Conservation (phyloP, 2,113 vertebrate genomes). For the Antechinus flavipes region DNA sequence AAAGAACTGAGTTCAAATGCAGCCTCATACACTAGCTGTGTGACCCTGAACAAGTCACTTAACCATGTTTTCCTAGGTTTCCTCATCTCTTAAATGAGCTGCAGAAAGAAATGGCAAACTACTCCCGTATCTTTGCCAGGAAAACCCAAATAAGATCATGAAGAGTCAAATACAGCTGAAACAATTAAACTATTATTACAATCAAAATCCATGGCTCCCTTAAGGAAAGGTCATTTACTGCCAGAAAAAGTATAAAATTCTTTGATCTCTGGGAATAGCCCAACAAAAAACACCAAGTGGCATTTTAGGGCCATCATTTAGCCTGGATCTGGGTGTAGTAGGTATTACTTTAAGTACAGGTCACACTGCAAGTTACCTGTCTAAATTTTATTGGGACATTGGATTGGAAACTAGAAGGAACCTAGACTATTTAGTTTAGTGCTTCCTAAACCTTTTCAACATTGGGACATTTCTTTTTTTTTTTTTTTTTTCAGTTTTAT, state of each 20-base stretch:
- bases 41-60: background rate
- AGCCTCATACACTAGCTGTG: background rate
- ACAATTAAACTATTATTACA: background rate
- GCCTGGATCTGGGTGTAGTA: background rate
- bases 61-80: background rate
- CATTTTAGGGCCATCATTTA: background rate
- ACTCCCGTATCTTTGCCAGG: background rate
- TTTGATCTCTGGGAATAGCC: background rate
- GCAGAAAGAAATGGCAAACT: background rate
- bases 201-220: background rate
- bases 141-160: background rate
- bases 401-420: background rate
- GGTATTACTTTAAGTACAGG: background rate
- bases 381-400: background rate
- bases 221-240: background rate
- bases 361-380: background rate
- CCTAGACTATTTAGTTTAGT: background rate
- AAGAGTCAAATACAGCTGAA: background rate
- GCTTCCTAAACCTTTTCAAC: background rate
- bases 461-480: too few species aligned
- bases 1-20: background rate
- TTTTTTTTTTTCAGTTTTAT: too few species aligned
- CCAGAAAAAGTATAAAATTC: background rate
- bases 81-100: background rate
- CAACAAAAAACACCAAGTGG: background rate